Evolutionary conservation across 2,888 invertebrate species (phyloP).

Genomic region (Polia nebulosa): DNA sequence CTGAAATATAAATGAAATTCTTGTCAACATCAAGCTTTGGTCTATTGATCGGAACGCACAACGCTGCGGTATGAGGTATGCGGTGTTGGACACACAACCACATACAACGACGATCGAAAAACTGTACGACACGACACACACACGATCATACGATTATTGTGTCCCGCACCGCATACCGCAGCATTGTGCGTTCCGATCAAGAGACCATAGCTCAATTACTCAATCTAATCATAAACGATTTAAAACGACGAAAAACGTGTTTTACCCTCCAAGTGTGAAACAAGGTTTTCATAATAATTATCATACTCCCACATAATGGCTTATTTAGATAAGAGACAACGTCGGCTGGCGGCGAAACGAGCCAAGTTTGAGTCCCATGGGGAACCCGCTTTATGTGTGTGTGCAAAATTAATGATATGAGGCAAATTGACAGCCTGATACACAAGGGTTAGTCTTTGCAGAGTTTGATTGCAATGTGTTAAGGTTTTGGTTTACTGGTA

Average conservation of each 20-base stretch:
- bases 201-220: too few relatives aligned
- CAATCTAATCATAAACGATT: neutral
- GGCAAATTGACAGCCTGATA: constrained; percentile 62
- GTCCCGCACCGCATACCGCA: too few relatives aligned
- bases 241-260: neutral
- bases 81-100: too few relatives aligned
- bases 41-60: too few relatives aligned
- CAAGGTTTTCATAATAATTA: constrained; percentile 53
- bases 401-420: constrained; percentile 56
- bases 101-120: too few relatives aligned
- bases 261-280: constrained; percentile 15
- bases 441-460: constrained; percentile 4
- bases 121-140: too few relatives aligned
- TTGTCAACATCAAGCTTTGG: too few relatives aligned
- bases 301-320: constrained; percentile 42
- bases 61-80: too few relatives aligned
- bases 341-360: constrained; percentile 34
- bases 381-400: constrained; percentile 29
- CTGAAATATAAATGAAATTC: too few relatives aligned
- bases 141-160: too few relatives aligned
- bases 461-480: constrained; percentile 2
- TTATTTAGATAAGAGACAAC: constrained; percentile 58
- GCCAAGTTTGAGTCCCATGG: constrained; percentile 47
- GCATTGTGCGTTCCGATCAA: too few relatives aligned
- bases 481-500: neutral